Evolutionary conservation across 2,797 vertebrate species (phyloP), one percentile per base, ranked within the genome.

Genomic region (Sphenopsis melanotis): DNA sequence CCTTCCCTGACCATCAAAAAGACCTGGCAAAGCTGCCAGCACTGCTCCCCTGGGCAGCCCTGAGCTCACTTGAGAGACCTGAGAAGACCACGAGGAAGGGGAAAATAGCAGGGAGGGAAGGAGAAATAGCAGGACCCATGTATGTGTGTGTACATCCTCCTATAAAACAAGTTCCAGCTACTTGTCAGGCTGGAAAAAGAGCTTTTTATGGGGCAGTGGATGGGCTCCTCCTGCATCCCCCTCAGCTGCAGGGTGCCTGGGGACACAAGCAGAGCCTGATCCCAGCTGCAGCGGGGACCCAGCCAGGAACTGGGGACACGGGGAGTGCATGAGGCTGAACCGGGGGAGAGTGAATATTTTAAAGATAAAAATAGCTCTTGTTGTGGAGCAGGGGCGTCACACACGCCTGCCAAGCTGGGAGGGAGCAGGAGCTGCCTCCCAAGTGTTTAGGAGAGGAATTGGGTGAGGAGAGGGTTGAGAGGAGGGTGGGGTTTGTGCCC

Each of bases 291-390:
- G 52, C 0, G 2, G 49, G 75, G 32, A 34, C 30, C 21, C 59
- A 68, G 78, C 47, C 2, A 7, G 65, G 66, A 70, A 5, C 44
- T 0, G 8, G n/a, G 81, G 41, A 22, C 1, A 55, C 1, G 1
- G 74, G 42, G 41, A 63, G 36, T 41, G 74, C 69, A 71, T 42
- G 59, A 87, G 63, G 79, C 76, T 34, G 29, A 59, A 64, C 50
- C 0, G 1, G 53, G 52, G 39, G n/a, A 37, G 17, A 0, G 7
- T 44, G 66, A 1, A 5, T 49, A 20, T 44, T 72, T 78, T 16
- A 17, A 22, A 18, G 29, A n/a, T 92, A 93, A 93, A 96, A 96
- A 93, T 89, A 94, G 75, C 87, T 90, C 63, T 42, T 91, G 50
- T 34, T 71, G 81, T 8, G n/a, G 55, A 89, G 78, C 93, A 87